A percentile compares a stretch with the other conserved stretches of the same genome.
Conservation (phyloP, 2,888 invertebrate genomes). For the Tipula unca region DNA sequence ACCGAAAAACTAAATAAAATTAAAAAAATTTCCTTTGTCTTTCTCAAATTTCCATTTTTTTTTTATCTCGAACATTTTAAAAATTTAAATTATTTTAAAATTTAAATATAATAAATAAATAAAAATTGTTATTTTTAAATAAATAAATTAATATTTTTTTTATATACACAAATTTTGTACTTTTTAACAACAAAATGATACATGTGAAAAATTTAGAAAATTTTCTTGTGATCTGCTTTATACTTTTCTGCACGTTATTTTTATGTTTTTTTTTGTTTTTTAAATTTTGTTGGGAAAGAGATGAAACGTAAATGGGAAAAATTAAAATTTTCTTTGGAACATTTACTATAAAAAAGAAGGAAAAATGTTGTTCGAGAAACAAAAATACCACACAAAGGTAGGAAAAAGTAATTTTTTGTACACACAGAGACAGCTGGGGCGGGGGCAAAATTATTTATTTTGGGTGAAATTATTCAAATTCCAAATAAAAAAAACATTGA, state of each 20-base stretch:
- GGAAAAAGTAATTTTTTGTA: background rate
- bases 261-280: background rate
- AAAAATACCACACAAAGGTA: slow-evolving; percentile 1
- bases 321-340: background rate
- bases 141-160: background rate
- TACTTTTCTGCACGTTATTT: background rate
- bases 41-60: background rate
- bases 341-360: background rate
- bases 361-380: background rate
- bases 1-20: background rate
- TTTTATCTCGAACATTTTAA: background rate
- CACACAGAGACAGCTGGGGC: background rate
- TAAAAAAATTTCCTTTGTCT: background rate
- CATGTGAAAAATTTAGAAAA: background rate
- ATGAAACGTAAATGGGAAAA: background rate
- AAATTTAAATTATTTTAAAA: background rate
- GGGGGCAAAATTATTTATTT: background rate
- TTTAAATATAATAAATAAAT: background rate
- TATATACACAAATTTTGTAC: background rate
- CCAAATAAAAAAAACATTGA: background rate
- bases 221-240: background rate
- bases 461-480: background rate
- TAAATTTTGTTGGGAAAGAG: background rate
- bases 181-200: background rate
- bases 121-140: background rate